phyloP scores from a whole-genome alignment of 1,140 invertebrate species.

The Drosophila gunungcola region DNA sequence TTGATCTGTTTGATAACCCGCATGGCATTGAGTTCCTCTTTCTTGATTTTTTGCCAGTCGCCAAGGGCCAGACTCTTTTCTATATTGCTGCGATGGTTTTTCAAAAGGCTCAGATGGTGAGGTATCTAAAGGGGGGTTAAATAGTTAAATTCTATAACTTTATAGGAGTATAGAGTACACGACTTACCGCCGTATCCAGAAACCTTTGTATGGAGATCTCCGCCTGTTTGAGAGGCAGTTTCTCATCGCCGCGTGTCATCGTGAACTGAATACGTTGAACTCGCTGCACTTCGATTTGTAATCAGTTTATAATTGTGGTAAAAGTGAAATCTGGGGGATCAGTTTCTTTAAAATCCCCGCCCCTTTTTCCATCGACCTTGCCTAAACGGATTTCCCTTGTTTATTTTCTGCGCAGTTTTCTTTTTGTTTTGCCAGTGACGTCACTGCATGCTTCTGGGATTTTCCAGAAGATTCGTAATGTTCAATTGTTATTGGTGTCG shows the following conservation, averaged over 20 bases:
- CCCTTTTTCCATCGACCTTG: slow-evolving; percentile 3
- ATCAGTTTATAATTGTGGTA: slow-evolving; percentile 25
- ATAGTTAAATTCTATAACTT: rapidly evolving
- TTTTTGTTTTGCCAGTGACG: slow-evolving; percentile 19
- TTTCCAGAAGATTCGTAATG: background rate
- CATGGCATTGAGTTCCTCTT: slow-evolving; percentile 88
- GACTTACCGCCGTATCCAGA: slow-evolving; percentile 88
- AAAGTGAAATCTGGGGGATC: slow-evolving; percentile 48
- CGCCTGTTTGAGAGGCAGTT: slow-evolving; percentile 89
- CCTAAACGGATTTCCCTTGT: slow-evolving; percentile 15
- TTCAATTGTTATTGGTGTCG: slow-evolving; percentile 3
- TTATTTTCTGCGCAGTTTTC: slow-evolving; percentile 42
- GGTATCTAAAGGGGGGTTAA: slow-evolving; percentile 78
- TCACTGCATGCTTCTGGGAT: slow-evolving; percentile 7
- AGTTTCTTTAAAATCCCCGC: background rate
- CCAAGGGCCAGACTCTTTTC: slow-evolving; percentile 86
- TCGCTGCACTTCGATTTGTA: slow-evolving; percentile 4
- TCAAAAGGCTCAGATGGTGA: slow-evolving; percentile 89
- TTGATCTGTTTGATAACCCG: slow-evolving; percentile 89
- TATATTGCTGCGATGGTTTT: slow-evolving; percentile 89
- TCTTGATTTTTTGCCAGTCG: slow-evolving; percentile 87
- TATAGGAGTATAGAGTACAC: too few relatives aligned
- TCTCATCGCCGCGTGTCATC: slow-evolving; percentile 78
- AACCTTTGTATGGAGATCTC: slow-evolving; percentile 91
- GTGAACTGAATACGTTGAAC: slow-evolving; percentile 16